Conservation (phyloP, 2,113 vertebrate species). For the Aldabrachelys gigantea region DNA sequence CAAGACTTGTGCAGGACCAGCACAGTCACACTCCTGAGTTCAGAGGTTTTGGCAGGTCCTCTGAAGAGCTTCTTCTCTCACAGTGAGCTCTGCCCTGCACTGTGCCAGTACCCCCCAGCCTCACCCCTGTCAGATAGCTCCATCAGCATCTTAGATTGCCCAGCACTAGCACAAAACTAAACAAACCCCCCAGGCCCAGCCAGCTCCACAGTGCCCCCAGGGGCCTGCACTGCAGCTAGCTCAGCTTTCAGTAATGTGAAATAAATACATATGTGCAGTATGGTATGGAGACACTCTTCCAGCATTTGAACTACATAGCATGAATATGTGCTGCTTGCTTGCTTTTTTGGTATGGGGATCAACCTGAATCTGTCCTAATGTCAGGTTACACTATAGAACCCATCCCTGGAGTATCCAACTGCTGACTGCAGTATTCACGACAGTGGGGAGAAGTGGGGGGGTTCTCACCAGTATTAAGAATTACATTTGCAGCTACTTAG, state of each 20-base stretch:
- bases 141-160: neutral
- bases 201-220: neutral
- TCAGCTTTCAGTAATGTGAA: fast-evolving
- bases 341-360: neutral
- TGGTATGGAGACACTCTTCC: neutral
- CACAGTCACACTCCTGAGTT: neutral
- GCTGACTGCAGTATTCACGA: neutral
- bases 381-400: fast-evolving
- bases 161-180: neutral
- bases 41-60: slow-evolving; percentile 41
- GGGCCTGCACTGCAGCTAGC: fast-evolving
- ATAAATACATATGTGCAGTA: fast-evolving
- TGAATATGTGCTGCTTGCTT: neutral
- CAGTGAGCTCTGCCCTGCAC: neutral
- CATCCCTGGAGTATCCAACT: fast-evolving
- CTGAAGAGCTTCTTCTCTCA: neutral
- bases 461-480: neutral
- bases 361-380: neutral
- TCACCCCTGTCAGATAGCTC: neutral
- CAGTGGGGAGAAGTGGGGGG: too few relatives aligned
- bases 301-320: fast-evolving
- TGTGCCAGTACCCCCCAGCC: neutral
- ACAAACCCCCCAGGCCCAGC: neutral
- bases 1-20: neutral
- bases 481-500: neutral